Evolutionary conservation across 1,140 invertebrate species (phyloP).

Genomic region (Philaenus spumarius): DNA sequence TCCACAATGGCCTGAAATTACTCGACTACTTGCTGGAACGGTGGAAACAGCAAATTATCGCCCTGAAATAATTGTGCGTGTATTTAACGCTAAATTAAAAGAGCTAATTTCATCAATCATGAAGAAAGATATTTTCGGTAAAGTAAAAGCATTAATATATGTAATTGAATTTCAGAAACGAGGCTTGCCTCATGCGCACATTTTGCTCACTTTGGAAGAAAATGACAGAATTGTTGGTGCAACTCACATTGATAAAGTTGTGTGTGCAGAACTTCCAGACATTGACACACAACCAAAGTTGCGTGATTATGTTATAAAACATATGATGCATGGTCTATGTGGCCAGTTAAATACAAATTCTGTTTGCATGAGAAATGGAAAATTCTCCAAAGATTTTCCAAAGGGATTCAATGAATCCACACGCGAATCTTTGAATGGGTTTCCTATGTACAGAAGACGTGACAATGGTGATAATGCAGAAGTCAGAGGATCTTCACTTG

Average conservation of each 20-base stretch:
- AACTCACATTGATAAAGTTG: neutral
- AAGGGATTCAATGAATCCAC: neutral
- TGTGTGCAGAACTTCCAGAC: neutral
- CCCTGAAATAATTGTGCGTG: conserved; percentile 20
- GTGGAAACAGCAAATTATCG: conserved; percentile 28
- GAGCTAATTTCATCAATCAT: conserved; percentile 19
- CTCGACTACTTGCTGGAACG: conserved; percentile 25
- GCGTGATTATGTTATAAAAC: neutral
- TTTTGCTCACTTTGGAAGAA: neutral
- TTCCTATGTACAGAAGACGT: neutral
- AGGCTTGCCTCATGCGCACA: conserved; percentile 31
- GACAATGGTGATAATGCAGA: neutral
- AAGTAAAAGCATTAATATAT: conserved; percentile 38
- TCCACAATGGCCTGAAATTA: conserved; percentile 43
- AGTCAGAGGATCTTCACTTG: conserved; percentile 6
- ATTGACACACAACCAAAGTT: neutral
- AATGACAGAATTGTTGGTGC: neutral
- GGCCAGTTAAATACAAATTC: neutral
- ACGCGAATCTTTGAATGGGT: neutral
- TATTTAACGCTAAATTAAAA: conserved; percentile 23
- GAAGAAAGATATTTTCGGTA: conserved; percentile 34
- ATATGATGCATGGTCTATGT: neutral
- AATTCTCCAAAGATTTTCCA: neutral
- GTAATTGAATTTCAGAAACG: conserved; percentile 46
- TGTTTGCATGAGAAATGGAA: neutral